These are phyloP conservation scores for Lysandra coridon DNA, from an alignment of 2,888 invertebrate genomes.

Conservation along the genomic window DNA sequence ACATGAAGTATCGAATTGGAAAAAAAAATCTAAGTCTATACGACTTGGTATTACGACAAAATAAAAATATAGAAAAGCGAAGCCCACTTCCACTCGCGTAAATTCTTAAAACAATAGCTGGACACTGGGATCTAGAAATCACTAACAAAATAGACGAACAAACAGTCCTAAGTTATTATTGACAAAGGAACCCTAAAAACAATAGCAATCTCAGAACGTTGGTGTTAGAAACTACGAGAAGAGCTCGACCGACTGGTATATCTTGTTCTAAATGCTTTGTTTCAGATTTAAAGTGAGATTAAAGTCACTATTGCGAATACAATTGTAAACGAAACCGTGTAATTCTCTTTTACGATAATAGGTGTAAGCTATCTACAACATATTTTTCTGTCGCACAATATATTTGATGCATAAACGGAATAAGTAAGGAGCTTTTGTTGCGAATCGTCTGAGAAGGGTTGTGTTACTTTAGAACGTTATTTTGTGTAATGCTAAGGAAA, in stretches of 20 bases:
- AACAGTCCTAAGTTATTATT: not conserved
- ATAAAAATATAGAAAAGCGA: not conserved
- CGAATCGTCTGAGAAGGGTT: constrained; percentile 11
- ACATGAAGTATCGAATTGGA: not conserved
- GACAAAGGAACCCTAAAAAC: constrained; percentile 13
- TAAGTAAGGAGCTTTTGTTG: constrained; percentile 11
- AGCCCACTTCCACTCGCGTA: not conserved
- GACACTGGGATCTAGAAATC: not conserved
- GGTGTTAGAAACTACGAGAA: not conserved
- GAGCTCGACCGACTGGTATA: not conserved
- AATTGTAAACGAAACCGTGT: constrained; percentile 10
- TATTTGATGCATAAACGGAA: constrained; percentile 13
- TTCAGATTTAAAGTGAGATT: constrained; percentile 27
- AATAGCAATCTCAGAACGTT: constrained; percentile 1
- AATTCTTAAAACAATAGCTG: not conserved
- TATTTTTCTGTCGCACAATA: constrained; percentile 16
- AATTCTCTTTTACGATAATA: constrained; percentile 22
- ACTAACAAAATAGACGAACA: not conserved
- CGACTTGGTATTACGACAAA: not conserved
- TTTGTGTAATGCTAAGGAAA: constrained; percentile 17
- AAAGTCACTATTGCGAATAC: constrained; percentile 18
- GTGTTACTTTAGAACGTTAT: not conserved
- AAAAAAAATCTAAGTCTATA: not conserved
- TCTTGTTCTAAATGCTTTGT: constrained; percentile 17
- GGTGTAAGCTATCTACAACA: constrained; percentile 22